Base-by-base conservation (phyloP, 2,113 vertebrate genomes). In the Gila orcuttii region DNA sequence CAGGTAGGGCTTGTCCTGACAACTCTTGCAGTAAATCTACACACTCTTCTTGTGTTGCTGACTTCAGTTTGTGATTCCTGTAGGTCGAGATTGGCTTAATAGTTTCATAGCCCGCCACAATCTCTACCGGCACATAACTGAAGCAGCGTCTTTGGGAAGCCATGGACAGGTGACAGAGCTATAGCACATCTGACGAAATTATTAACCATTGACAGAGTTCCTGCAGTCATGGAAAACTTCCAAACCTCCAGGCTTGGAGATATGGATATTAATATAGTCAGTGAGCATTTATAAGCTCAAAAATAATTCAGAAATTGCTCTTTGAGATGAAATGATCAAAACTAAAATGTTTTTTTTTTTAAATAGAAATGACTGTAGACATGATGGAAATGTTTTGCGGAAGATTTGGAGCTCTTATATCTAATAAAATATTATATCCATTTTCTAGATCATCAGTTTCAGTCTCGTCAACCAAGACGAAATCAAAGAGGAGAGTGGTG, bases 71-170 rank as follows among this genome's bases (percentile, higher is more conserved):
- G 10, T 2, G 23, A 60, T 60, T 60, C 31, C 55, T 28, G 42
- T 39, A 85, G 74, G 76, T 68, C 59, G 71, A 86, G 78, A 82
- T 4, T 86, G 85, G 66, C 68, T 64, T 36, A 82, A 23, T 47
- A 86, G 78, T 39, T 86, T 80, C 69, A 76, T 82, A 60, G 57
- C 79, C 79, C 76, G 55, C 36, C 78, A 79, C 23, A 45, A 79
- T 45, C 78, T 79, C 57, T 62, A 64, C 78, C 9, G 36, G 57
- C 57, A 79, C 55, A 28, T 79, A 45, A 62, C 78, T 28, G 78
- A 42, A 39, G 36, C 33, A 0, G 1, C 36, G 2, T 23, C 76
- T 62, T 62, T 79, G 12, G 77, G 11, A 62, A 62, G 77, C 52
- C 57, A 42, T 9, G 78, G 57, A 79, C 57, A 79, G 78, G 78